A percentile compares a stretch with the other conserved stretches of the same genome.
Evolutionary conservation across 2,888 invertebrate genomes (phyloP).

Genomic region (Mythimna loreyi): DNA sequence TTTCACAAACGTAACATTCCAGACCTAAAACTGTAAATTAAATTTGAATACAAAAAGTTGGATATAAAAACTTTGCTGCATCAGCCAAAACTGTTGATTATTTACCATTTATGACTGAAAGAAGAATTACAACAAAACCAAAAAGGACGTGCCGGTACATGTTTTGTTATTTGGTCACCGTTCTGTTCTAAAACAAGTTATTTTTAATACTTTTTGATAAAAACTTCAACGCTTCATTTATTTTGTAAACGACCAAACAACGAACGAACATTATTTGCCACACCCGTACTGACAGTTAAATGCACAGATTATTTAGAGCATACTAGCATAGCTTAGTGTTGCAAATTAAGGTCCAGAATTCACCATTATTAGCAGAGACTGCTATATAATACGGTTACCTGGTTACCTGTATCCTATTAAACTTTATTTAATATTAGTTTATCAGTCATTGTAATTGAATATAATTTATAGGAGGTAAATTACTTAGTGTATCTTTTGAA

Average conservation of each 20-base stretch:
- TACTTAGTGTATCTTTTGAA: too few relatives aligned
- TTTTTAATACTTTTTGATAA: neutral
- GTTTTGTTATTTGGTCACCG: conserved; percentile 16
- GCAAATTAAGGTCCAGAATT: neutral
- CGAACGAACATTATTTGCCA: conserved; percentile 49
- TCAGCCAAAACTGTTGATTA: conserved; percentile 6
- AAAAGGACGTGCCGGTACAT: conserved; percentile 48
- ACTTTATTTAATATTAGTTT: too few relatives aligned
- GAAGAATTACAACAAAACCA: conserved; percentile 38
- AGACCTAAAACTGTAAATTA: conserved; percentile 91
- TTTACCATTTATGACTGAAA: conserved; percentile 61
- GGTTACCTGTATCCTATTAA: too few relatives aligned
- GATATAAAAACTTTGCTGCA: neutral
- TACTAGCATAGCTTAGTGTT: too few relatives aligned
- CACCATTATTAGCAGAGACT: too few relatives aligned
- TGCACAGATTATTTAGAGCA: too few relatives aligned
- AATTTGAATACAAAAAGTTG: conserved; percentile 14
- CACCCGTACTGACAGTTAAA: conserved; percentile 49
- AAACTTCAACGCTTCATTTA: conserved; percentile 17
- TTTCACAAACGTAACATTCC: conserved; percentile 98
- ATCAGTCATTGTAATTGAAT: too few relatives aligned
- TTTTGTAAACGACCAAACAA: conserved; percentile 30
- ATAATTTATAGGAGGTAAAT: too few relatives aligned
- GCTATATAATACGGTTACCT: too few relatives aligned
- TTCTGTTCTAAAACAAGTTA: neutral